A percentile compares a stretch with the other conserved stretches of the same genome.
Conservation (phyloP, 2,113 vertebrate species). For the Gulo gulo region DNA sequence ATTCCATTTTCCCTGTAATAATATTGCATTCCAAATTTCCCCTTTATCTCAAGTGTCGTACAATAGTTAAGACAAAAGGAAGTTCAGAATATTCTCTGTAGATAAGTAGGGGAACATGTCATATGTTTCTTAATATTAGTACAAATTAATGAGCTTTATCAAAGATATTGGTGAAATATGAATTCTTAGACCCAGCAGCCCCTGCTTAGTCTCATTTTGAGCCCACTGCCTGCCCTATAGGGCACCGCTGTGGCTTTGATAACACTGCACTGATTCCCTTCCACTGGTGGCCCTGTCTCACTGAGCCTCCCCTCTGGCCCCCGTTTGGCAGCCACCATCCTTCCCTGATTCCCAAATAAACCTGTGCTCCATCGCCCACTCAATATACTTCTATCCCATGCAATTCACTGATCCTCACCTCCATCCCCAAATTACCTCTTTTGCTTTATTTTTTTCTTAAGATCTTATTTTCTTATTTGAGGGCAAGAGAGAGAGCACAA, state of each 20-base stretch:
- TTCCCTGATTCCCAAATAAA: neutral
- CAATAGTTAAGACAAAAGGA: neutral
- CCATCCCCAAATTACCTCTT: neutral
- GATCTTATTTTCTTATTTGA: too few relatives aligned
- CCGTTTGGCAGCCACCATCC: neutral
- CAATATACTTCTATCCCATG: neutral
- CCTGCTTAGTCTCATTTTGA: neutral
- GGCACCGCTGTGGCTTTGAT: neutral
- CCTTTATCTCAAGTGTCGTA: neutral
- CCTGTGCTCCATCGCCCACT: neutral
- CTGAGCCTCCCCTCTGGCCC: neutral
- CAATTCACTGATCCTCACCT: neutral
- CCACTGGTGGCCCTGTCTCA: neutral
- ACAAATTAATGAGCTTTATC: neutral
- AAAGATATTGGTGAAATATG: neutral
- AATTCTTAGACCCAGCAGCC: neutral
- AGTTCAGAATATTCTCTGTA: neutral
- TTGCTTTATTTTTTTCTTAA: neutral
- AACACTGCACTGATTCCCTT: neutral
- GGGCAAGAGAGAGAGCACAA: too few relatives aligned
- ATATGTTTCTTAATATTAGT: neutral
- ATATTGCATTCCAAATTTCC: neutral
- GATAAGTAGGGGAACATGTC: neutral
- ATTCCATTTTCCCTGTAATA: neutral
- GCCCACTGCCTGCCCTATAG: neutral